Evolutionary conservation across 1,140 invertebrate genomes (phyloP).

Genomic region (Drosophila watanabei): DNA sequence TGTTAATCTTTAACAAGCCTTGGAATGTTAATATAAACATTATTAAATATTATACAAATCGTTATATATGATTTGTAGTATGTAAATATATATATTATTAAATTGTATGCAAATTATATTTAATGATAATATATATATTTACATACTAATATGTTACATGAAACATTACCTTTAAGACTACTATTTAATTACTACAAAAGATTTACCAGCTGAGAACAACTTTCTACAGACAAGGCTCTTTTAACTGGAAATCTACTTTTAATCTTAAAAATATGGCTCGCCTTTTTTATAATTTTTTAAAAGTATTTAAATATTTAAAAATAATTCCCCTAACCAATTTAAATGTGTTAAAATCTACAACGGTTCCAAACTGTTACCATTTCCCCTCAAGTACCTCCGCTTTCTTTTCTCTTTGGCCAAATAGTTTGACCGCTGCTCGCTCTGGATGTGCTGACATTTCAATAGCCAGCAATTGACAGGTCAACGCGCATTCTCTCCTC

Average conservation of each 20-base stretch:
- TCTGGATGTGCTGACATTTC: conserved; percentile 81
- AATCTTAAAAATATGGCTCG: neutral
- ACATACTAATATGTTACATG: too few relatives aligned
- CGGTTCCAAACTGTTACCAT: neutral
- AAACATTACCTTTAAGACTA: too few relatives aligned
- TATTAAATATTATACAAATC: too few relatives aligned
- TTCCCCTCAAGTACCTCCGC: neutral
- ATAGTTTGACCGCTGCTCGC: conserved; percentile 17
- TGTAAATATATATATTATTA: too few relatives aligned
- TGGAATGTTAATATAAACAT: too few relatives aligned
- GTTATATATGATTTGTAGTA: too few relatives aligned
- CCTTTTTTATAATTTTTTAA: neutral
- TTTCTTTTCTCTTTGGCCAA: conserved; percentile 5
- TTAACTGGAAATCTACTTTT: too few relatives aligned
- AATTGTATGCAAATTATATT: too few relatives aligned
- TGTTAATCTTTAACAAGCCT: too few relatives aligned
- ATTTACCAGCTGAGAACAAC: neutral
- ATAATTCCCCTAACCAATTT: too few relatives aligned
- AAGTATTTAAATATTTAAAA: neutral
- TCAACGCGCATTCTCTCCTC: conserved; percentile 76
- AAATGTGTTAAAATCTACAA: neutral
- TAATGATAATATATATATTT: too few relatives aligned
- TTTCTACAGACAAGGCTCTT: neutral
- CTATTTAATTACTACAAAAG: too few relatives aligned
- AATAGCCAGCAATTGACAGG: conserved; percentile 85